phyloP scores from a whole-genome alignment of 1,140 invertebrate species.

The Hycleus phaleratus region DNA sequence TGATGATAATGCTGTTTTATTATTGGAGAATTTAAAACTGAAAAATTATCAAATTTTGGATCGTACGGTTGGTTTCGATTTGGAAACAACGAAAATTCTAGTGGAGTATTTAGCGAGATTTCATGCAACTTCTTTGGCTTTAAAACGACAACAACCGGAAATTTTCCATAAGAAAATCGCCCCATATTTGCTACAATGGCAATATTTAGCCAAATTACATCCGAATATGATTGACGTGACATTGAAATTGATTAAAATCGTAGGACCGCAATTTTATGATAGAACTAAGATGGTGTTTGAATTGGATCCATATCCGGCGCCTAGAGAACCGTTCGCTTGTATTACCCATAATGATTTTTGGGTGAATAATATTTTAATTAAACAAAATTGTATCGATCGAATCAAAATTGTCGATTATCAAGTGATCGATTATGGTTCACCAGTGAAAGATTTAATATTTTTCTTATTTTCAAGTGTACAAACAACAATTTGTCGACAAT shows the following conservation, averaged over 20 bases:
- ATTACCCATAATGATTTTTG: constrained; percentile 23
- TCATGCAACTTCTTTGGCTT: constrained; percentile 39
- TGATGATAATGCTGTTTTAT: constrained; percentile 46
- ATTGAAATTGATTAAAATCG: not conserved
- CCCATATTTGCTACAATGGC: constrained; percentile 25
- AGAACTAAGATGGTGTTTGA: not conserved
- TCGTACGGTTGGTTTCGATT: constrained; percentile 36
- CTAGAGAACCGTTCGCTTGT: constrained; percentile 20
- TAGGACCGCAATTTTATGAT: not conserved
- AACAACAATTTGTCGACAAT: constrained; percentile 33
- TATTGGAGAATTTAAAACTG: constrained; percentile 47
- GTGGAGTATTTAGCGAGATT: constrained; percentile 38
- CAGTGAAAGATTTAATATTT: constrained; percentile 48
- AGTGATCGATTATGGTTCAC: constrained; percentile 44
- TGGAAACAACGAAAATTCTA: constrained; percentile 32
- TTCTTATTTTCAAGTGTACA: constrained; percentile 47
- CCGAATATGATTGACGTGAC: not conserved
- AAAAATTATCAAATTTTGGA: constrained; percentile 34
- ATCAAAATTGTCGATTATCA: constrained; percentile 56
- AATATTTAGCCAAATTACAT: not conserved
- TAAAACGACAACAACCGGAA: constrained; percentile 38
- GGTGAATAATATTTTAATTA: constrained; percentile 47
- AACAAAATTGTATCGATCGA: constrained; percentile 37
- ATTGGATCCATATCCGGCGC: not conserved
- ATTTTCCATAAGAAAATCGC: constrained; percentile 39